A percentile compares a stretch with the other conserved stretches of the same genome.
Conservation (phyloP, 2,113 vertebrate species). For the Copsychus sechellarum region DNA sequence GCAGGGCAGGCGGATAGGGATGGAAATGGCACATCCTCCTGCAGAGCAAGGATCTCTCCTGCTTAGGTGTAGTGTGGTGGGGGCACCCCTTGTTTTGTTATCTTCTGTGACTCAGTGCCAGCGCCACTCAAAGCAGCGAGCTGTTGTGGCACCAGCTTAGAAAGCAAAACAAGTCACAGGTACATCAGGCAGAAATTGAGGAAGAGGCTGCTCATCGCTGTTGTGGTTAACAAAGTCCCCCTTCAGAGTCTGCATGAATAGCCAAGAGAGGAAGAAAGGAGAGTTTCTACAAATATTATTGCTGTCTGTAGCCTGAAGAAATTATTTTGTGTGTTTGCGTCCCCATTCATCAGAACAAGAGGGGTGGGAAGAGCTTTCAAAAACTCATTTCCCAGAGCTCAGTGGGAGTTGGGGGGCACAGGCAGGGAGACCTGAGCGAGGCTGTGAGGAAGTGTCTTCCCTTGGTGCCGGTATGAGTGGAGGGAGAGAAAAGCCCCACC, state of each 20-base stretch:
- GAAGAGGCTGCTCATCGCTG: fast-evolving
- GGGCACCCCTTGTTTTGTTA: background rate
- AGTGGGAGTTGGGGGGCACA: background rate
- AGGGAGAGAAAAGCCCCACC: conserved; percentile 21
- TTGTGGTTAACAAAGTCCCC: background rate
- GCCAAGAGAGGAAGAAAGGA: background rate
- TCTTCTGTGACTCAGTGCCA: background rate
- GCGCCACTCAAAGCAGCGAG: background rate
- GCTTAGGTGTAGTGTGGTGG: background rate
- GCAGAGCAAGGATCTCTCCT: background rate
- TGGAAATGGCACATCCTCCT: background rate
- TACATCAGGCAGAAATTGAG: background rate
- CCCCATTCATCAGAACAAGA: background rate
- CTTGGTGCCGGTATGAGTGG: background rate
- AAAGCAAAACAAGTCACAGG: background rate
- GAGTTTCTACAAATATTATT: background rate
- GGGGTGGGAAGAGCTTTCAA: background rate
- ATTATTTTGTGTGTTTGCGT: background rate
- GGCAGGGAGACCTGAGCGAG: background rate
- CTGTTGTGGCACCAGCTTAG: background rate
- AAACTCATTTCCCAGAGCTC: background rate
- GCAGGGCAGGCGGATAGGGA: fast-evolving
- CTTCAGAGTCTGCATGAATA: background rate
- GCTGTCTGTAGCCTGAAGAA: background rate
- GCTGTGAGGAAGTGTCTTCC: conserved; percentile 16